Base-by-base conservation (phyloP, 2,888 invertebrate genomes). In the Acleris sparsana region DNA sequence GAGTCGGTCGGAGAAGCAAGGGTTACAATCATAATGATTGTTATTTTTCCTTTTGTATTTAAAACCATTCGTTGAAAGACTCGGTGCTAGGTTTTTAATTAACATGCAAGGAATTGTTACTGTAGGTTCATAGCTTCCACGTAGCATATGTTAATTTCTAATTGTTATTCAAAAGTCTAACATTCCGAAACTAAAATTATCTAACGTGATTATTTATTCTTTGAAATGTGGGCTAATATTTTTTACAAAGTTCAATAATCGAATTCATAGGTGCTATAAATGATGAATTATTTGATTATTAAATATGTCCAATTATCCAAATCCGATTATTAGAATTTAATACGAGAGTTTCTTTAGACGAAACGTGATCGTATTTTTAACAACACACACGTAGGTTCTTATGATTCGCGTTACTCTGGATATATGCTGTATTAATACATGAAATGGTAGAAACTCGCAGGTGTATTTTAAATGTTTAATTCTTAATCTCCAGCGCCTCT, bases 391-490 rank as follows among this genome's bases (percentile, higher is more conserved):
- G 39, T 39, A 4, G 13, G 4, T 39, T 33, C 3, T 33, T 39
- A 39, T 13, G 3, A 39, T 39, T 39, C 13, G 39, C 13, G 4
- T 13, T 39, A 13, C 39, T 46, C 5, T 16, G 44, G n/a, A n/a
- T 17, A 0, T 17, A 46, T 46, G 2, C 46, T 52, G 22, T 44
- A 2, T 46, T 25, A 46, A 20, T 46, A 46, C 25, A n/a, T 49
- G n/a, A 25, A 16, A 20, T 13, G 29, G 46, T 51, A 33, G 33
- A 11, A n/a, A 62, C 49, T 2, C 5, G 43, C 60, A 64, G 64
- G 55, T 64, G 53, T 60, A 49, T 43, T 55, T 53, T 29, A 48
- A 25, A 49, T 53, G 25, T 59, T 25, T 60, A 29, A 49, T 64
- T 60, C 13, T 43, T 55, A 55, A 56, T 62, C 55, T 22, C 17